Conservation (phyloP, 2,797 vertebrate species). For the Hippoglossus hippoglossus region DNA sequence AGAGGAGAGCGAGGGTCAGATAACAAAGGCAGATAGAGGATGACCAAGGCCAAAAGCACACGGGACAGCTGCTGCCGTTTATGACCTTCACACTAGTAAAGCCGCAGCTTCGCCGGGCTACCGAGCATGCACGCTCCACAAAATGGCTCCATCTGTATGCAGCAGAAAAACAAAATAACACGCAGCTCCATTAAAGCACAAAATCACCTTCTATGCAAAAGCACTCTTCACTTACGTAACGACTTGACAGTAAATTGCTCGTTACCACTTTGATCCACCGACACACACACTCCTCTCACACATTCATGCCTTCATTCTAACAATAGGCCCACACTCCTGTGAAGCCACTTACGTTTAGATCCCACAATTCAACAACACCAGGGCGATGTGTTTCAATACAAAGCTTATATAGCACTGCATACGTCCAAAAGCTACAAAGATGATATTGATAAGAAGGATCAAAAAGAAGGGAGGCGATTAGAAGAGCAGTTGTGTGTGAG, state of each 20-base stretch:
- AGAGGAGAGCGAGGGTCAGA: slow-evolving; percentile 39
- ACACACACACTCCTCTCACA: slow-evolving; percentile 74
- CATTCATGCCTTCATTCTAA: slow-evolving; percentile 67
- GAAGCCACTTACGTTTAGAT: slow-evolving; percentile 61
- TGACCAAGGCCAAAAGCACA: slow-evolving; percentile 46
- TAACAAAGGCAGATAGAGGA: slow-evolving; percentile 47
- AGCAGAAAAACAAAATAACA: slow-evolving; percentile 51
- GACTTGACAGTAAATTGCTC: slow-evolving; percentile 76
- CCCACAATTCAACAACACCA: slow-evolving; percentile 43
- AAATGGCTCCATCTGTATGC: slow-evolving; percentile 50
- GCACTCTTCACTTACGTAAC: slow-evolving; percentile 71
- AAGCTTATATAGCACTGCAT: not conserved
- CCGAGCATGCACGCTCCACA: slow-evolving; percentile 15
- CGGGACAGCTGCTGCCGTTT: slow-evolving; percentile 45
- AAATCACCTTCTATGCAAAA: slow-evolving; percentile 68
- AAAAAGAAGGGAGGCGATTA: slow-evolving; percentile 15
- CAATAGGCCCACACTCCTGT: slow-evolving; percentile 68
- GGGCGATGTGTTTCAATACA: slow-evolving; percentile 31
- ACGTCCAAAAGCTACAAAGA: slow-evolving; percentile 2
- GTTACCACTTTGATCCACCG: slow-evolving; percentile 78
- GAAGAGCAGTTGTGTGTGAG: slow-evolving; percentile 15
- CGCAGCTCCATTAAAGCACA: slow-evolving; percentile 51
- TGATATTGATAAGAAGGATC: not conserved
- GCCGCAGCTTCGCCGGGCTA: slow-evolving; percentile 3
- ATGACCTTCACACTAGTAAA: slow-evolving; percentile 50